Percentiles rank a stretch among this genome's conserved stretches.
These are phyloP conservation scores for Sitophilus oryzae DNA, from an alignment of 1,140 invertebrate genomes.

Conservation along the genomic window DNA sequence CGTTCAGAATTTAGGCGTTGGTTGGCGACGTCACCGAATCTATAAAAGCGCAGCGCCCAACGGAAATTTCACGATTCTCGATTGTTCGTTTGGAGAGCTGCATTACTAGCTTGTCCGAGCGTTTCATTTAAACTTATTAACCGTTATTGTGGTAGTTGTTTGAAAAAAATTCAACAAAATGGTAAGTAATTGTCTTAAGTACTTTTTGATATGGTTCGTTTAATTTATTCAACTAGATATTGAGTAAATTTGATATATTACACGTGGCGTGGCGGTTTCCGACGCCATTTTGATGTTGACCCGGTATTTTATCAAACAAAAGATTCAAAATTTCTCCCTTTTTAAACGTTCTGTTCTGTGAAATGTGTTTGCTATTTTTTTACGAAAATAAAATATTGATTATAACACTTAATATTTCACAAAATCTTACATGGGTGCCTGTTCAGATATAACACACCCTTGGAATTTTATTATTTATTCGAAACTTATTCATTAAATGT, in stretches of 20 bases:
- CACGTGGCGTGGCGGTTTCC: neutral
- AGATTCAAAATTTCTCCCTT: no score
- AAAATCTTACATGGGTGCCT: no score
- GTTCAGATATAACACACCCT: no score
- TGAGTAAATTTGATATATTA: neutral
- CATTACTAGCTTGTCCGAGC: constrained; percentile 24
- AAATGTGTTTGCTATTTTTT: no score
- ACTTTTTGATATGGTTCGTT: no score
- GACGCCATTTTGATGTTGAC: neutral
- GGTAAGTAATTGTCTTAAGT: constrained; percentile 17
- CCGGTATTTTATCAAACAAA: constrained; percentile 6
- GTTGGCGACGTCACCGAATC: constrained; percentile 20
- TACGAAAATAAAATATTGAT: no score
- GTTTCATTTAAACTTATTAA: constrained; percentile 6
- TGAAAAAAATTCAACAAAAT: constrained; percentile 19
- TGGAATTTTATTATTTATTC: no score
- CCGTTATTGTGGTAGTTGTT: constrained; percentile 20
- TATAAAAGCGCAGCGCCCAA: constrained; percentile 22
- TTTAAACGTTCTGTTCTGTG: no score
- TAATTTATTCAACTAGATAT: neutral
- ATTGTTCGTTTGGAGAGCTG: constrained; percentile 20
- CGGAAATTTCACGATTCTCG: constrained; percentile 3
- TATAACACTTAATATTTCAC: no score
- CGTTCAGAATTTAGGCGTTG: constrained; percentile 15
- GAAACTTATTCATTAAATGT: no score